Base-by-base conservation (phyloP, 2,888 invertebrate genomes). In the Altica lythri region DNA sequence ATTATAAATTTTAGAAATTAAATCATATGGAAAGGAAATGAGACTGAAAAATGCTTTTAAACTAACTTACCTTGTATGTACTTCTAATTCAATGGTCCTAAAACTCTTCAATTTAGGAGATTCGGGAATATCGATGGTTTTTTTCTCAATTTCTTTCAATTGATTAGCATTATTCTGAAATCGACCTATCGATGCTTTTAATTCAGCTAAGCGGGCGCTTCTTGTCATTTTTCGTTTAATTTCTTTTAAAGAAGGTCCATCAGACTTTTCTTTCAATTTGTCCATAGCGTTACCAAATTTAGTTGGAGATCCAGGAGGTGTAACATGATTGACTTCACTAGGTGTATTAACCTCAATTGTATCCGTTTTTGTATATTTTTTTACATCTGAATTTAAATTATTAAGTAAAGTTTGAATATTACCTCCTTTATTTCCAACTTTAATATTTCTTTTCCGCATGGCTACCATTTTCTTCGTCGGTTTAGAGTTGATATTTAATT, bases 11-110 rank as follows among this genome's bases (percentile, higher is more conserved):
- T n/a, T n/a, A n/a, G n/a, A n/a, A n/a, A n/a, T n/a, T n/a, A n/a
- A 8, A n/a, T 29, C 3, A n/a, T 29, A 2, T 29, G 29, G 9
- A 29, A 29, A 10, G 4, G n/a, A 29, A 8, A 5, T 9, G 5
- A 8, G 5, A 25, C 8, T 9, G 6, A 32, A 14, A 29, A 18
- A 19, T 27, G 9, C 12, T 49, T 44, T 54, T 16, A 29, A 4
- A 17, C 16, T 17, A 44, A 35, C 65, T 76, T 74, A 89, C 88
- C 90, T 90, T 60, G 82, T 77, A 54, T 86, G 82, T 69, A 91
- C 82, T 79, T 90, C 89, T 72, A 92, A 77, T 76, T 90, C 84
- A 70, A 92, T 86, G 30, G 84, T 83, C 64, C 86, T 84, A 67
- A 90, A 90, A 69, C 84, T 81, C 70, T 86, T 81, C 34, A 86